phyloP scores from a whole-genome alignment of 2,888 invertebrate species.

The Drepana falcataria region DNA sequence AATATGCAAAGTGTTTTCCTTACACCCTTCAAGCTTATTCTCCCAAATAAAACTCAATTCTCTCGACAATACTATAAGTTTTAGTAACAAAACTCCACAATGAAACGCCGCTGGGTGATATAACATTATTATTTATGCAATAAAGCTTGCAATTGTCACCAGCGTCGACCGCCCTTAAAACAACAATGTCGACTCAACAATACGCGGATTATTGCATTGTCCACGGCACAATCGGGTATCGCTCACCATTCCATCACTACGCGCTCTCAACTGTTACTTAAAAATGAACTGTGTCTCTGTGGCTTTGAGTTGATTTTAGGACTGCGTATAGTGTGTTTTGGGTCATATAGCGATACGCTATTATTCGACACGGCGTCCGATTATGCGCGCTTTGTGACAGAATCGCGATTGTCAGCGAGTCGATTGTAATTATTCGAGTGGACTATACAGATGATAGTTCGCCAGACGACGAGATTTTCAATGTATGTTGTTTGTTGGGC shows the following conservation, averaged over 20 bases:
- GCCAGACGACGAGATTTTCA: conserved; percentile 49
- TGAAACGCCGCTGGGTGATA: conserved; percentile 63
- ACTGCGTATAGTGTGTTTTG: conserved; percentile 21
- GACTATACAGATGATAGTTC: conserved; percentile 51
- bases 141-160: conserved; percentile 75
- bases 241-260: conserved; percentile 53
- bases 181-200: conserved; percentile 78
- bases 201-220: conserved; percentile 79
- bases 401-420: conserved; percentile 78
- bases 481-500: conserved; percentile 45
- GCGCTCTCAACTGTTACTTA: conserved; percentile 9
- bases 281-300: conserved; percentile 9
- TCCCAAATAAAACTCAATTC: conserved; percentile 18
- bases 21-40: neutral
- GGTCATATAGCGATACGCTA: conserved; percentile 39
- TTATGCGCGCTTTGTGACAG: conserved; percentile 75
- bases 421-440: conserved; percentile 75
- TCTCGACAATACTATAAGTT: conserved; percentile 34
- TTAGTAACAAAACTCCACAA: conserved; percentile 58
- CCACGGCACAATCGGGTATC: conserved; percentile 67
- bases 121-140: conserved; percentile 79
- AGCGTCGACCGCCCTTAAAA: conserved; percentile 74
- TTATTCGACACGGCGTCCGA: conserved; percentile 64
- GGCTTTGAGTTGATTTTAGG: conserved; percentile 22
- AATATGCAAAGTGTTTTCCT: neutral